These are phyloP conservation scores for Caradrina kadenii DNA, from an alignment of 2,888 invertebrate genomes.

Conservation along the genomic window DNA sequence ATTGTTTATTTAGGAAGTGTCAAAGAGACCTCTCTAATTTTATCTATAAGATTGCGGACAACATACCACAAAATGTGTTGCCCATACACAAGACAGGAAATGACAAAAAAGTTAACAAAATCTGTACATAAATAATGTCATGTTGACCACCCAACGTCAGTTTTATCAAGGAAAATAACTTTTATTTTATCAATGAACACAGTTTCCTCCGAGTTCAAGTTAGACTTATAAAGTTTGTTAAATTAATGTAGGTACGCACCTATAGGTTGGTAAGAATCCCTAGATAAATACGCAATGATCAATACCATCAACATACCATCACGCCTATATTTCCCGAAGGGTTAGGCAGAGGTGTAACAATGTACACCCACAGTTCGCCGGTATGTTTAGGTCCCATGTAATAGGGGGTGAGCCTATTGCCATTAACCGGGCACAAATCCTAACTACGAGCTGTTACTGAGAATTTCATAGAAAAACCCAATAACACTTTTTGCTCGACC, in stretches of 20 bases:
- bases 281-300: background rate
- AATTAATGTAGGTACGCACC: background rate
- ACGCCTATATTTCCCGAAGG: too few species aligned
- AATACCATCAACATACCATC: too few species aligned
- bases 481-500: too few species aligned
- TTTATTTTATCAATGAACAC: background rate
- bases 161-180: background rate
- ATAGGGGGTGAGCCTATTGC: too few species aligned
- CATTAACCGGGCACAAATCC: too few species aligned
- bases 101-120: slow-evolving; percentile 27
- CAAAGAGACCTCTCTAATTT: slow-evolving; percentile 10
- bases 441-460: too few species aligned
- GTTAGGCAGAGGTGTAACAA: too few species aligned
- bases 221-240: too few species aligned
- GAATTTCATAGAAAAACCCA: too few species aligned
- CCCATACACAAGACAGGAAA: slow-evolving; percentile 26
- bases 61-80: slow-evolving; percentile 29
- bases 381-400: too few species aligned
- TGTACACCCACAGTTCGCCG: too few species aligned
- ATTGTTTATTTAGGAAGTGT: slow-evolving; percentile 48
- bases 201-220: background rate
- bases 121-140: slow-evolving; percentile 1
- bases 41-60: slow-evolving; percentile 36
- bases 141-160: slow-evolving; percentile 41
- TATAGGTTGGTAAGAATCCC: background rate